Base-by-base conservation (phyloP, 2,888 invertebrate genomes). In the Venustoraphidia nigricollis region DNA sequence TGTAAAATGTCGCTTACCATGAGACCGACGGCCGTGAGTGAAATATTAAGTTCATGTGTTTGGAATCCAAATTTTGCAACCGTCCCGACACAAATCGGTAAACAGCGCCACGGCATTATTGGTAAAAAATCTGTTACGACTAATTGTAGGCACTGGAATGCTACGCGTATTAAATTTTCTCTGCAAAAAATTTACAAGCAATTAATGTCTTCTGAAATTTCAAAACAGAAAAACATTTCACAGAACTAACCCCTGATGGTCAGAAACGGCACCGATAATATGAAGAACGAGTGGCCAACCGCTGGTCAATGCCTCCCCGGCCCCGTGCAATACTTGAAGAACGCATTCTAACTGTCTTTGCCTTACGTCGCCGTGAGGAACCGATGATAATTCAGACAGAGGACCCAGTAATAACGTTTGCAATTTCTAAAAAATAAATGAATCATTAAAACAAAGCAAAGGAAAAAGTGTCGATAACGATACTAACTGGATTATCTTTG, bases 21-120 rank as follows among this genome's bases (percentile, higher is more conserved):
- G 46, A 95, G 73, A 13, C 96, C 96, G 46, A 98, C 90, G 40
- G 97, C 95, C 6, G 96, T 96, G 39, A 98, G 75, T 34, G 94
- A 93, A 61, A 97, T 95, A 69, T 98, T 98, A 46, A 97, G 73
- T 67, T 98, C 96, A 64, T 91, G 89, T 40, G 88, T 90, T 71
- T 98, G 98, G 11, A 87, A 83, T 14, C 96, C 96, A 71, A 96
- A 98, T 63, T 90, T 91, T 0, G 94, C 89, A 5, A 95, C 93
- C 1, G 94, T 91, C 54, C 89, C 88, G 13, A 95, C 84, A 62
- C 88, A 93, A 44, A 87, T 75, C 34, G 90, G 89, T 57, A 97
- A 76, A 66, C 94, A 95, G 53, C 86, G 75, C 70, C 90, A 89
- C 1, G 95, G 93, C 70, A 97, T 90, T 45, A 89, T 83, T 34